Conservation (phyloP, 2,797 vertebrate genomes). For the Hoplostethus atlanticus region DNA sequence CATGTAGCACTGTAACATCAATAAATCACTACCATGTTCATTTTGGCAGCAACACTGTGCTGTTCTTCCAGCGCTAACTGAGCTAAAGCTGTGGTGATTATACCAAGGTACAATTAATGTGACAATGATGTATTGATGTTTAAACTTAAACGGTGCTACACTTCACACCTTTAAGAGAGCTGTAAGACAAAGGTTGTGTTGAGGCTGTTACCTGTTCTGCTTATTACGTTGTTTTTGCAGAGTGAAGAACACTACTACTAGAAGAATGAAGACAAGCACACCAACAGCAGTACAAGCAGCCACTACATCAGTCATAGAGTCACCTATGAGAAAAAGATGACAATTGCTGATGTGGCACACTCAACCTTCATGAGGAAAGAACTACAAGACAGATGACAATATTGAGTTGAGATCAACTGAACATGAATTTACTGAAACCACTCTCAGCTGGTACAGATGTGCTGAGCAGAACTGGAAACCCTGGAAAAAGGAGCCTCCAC, state of each 20-base stretch:
- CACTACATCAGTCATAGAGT: neutral
- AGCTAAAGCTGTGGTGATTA: no score
- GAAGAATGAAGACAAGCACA: no score
- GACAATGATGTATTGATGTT: no score
- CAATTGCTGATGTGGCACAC: neutral
- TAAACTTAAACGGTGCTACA: no score
- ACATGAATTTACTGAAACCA: neutral
- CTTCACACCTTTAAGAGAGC: no score
- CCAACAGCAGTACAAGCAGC: neutral
- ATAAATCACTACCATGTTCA: no score
- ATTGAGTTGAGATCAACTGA: neutral
- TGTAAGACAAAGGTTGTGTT: no score
- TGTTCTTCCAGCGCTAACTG: no score
- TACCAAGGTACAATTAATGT: no score
- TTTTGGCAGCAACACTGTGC: no score
- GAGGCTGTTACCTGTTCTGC: slow-evolving; percentile 2
- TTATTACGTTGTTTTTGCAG: accelerated
- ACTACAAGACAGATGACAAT: neutral
- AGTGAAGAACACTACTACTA: accelerated
- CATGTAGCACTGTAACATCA: no score
- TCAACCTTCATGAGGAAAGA: neutral
- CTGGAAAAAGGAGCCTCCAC: neutral
- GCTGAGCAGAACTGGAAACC: neutral
- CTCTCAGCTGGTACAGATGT: neutral
- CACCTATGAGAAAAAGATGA: neutral